A percentile compares a stretch with the other conserved stretches of the same genome.
Evolutionary conservation across 2,113 vertebrate species (phyloP).

Genomic region (Psophia crepitans): DNA sequence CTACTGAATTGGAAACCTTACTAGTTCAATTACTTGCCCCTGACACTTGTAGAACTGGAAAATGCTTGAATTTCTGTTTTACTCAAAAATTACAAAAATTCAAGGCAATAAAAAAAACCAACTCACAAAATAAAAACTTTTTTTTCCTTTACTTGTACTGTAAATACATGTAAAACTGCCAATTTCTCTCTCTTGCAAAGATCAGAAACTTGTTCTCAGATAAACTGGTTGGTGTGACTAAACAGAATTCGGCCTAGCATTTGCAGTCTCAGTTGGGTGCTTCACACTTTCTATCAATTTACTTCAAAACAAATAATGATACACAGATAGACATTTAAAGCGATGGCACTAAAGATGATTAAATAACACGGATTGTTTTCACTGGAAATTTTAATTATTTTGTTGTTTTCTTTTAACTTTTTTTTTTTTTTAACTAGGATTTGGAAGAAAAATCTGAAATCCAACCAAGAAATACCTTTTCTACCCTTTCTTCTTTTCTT

Average conservation of each 20-base stretch:
- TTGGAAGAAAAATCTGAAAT: not conserved
- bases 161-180: not conserved
- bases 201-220: not conserved
- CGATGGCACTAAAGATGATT: not conserved
- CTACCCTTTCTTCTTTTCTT: accelerated
- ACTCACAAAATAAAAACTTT: accelerated
- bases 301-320: not conserved
- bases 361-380: not conserved
- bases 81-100: not conserved
- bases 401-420: not conserved
- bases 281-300: not conserved
- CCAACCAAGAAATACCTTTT: not conserved
- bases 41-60: not conserved
- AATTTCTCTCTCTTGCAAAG: not conserved
- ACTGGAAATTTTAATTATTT: not conserved
- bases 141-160: not conserved
- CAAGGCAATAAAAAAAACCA: not conserved
- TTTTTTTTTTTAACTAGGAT: accelerated
- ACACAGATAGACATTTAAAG: not conserved
- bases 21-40: not conserved
- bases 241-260: not conserved
- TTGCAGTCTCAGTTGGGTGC: not conserved
- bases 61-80: not conserved
- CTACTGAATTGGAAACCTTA: not conserved
- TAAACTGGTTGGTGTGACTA: not conserved